Percentiles rank a stretch among this genome's conserved stretches.
These are phyloP conservation scores for Pemphredon lugubris DNA, from an alignment of 2,888 invertebrate genomes.

Conservation along the genomic window DNA sequence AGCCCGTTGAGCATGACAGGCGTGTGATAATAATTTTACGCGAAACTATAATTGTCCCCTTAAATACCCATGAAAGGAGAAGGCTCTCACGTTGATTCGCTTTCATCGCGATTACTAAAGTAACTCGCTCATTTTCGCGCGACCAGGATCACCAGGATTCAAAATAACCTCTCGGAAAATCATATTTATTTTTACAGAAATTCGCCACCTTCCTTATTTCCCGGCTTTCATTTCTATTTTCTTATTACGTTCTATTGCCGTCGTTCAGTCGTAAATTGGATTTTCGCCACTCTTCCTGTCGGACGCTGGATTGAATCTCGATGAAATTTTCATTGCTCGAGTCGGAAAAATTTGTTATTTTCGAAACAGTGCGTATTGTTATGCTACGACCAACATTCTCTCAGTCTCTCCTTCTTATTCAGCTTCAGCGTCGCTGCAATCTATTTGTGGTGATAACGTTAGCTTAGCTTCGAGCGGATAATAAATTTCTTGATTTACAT, in stretches of 20 bases:
- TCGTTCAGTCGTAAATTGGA: constrained; percentile 30
- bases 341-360: not conserved
- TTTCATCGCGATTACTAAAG: not conserved
- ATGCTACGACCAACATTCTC: too few relatives aligned
- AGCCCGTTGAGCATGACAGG: constrained; percentile 39
- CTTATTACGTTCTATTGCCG: constrained; percentile 19
- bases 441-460: too few relatives aligned
- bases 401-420: too few relatives aligned
- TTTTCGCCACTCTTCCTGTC: constrained; percentile 16
- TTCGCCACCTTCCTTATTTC: too few relatives aligned
- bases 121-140: constrained; percentile 11
- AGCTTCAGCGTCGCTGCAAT: too few relatives aligned
- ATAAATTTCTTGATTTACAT: too few relatives aligned
- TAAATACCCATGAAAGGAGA: constrained; percentile 2
- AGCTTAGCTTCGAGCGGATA: too few relatives aligned
- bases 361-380: too few relatives aligned
- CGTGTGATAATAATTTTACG: constrained; percentile 48
- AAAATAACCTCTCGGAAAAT: too few relatives aligned
- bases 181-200: too few relatives aligned
- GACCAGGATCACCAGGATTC: not conserved
- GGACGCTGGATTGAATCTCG: constrained; percentile 37
- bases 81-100: not conserved
- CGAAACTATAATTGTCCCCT: constrained; percentile 12
- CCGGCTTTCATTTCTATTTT: not conserved
- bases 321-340: constrained; percentile 18